A percentile compares a stretch with the other conserved stretches of the same genome.
Evolutionary conservation across 2,888 invertebrate genomes (phyloP).

Genomic region (Diadegma fenestrale): DNA sequence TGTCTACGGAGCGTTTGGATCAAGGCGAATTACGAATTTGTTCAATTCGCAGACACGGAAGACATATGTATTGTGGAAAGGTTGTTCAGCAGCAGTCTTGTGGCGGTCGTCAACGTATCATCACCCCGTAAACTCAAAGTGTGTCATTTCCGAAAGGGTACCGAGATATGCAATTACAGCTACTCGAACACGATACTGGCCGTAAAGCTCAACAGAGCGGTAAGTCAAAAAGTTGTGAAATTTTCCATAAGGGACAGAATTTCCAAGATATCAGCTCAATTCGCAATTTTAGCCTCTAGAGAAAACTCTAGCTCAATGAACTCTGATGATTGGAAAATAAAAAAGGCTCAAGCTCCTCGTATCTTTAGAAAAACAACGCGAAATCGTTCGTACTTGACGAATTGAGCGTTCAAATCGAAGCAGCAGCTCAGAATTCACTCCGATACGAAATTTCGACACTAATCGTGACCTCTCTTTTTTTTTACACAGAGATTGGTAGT

Average conservation of each 20-base stretch:
- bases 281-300: too few relatives aligned
- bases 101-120: slow-evolving; percentile 96
- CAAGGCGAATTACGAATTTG: neutral
- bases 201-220: slow-evolving; percentile 97
- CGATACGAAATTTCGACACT: slow-evolving; percentile 7
- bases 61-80: slow-evolving; percentile 97
- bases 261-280: too few relatives aligned
- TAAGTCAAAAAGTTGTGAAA: slow-evolving; percentile 84
- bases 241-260: neutral
- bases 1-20: too few relatives aligned
- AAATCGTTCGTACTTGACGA: neutral
- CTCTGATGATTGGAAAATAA: slow-evolving; percentile 4
- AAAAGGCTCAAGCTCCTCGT: neutral
- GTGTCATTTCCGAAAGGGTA: slow-evolving; percentile 98
- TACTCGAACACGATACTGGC: slow-evolving; percentile 97
- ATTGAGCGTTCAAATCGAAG: neutral
- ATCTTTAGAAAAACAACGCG: slow-evolving; percentile 30
- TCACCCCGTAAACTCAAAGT: slow-evolving; percentile 97
- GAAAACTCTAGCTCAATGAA: too few relatives aligned
- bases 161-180: slow-evolving; percentile 99
- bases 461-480: slow-evolving; percentile 29
- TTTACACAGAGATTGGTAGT: slow-evolving; percentile 94
- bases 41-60: slow-evolving; percentile 87
- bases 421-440: neutral
- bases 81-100: slow-evolving; percentile 98